Percentiles rank a stretch among this genome's conserved stretches.
Evolutionary conservation across 2,888 invertebrate genomes (phyloP).

Genomic region (Leptinotarsa rubiginosa): DNA sequence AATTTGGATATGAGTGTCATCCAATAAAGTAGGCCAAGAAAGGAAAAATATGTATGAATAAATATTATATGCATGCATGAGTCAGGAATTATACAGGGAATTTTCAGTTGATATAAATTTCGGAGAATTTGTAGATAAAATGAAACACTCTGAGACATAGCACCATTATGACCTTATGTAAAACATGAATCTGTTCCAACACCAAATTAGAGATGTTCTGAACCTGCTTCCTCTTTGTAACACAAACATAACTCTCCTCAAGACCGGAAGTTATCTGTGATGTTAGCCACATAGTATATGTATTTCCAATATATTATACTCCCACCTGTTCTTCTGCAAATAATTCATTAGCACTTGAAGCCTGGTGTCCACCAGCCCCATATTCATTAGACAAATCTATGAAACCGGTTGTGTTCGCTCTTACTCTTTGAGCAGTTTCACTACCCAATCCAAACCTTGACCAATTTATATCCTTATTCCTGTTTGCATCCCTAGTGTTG

Average conservation of each 20-base stretch:
- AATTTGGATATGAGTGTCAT: too few relatives aligned
- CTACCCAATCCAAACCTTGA: constrained; percentile 69
- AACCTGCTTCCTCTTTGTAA: background rate
- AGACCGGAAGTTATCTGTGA: constrained; percentile 6
- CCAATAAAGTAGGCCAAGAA: too few relatives aligned
- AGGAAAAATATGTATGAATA: too few relatives aligned
- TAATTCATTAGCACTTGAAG: constrained; percentile 89
- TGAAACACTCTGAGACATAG: too few relatives aligned
- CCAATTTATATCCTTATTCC: constrained; percentile 68
- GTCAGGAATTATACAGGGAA: too few relatives aligned
- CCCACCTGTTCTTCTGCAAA: constrained; percentile 90
- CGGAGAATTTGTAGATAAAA: too few relatives aligned
- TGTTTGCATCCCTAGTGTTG: constrained; percentile 48
- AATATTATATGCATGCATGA: too few relatives aligned
- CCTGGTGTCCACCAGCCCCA: constrained; percentile 85
- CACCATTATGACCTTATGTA: too few relatives aligned
- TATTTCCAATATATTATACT: constrained; percentile 16
- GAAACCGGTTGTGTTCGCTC: constrained; percentile 79
- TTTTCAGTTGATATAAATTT: too few relatives aligned
- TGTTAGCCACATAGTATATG: constrained; percentile 26
- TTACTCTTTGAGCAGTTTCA: constrained; percentile 66
- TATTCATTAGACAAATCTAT: constrained; percentile 82
- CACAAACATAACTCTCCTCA: constrained; percentile 22
- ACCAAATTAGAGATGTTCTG: background rate
- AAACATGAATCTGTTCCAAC: too few relatives aligned